These are phyloP conservation scores for Mallotus villosus DNA, from an alignment of 2,797 vertebrate genomes.

Conservation along the genomic window DNA sequence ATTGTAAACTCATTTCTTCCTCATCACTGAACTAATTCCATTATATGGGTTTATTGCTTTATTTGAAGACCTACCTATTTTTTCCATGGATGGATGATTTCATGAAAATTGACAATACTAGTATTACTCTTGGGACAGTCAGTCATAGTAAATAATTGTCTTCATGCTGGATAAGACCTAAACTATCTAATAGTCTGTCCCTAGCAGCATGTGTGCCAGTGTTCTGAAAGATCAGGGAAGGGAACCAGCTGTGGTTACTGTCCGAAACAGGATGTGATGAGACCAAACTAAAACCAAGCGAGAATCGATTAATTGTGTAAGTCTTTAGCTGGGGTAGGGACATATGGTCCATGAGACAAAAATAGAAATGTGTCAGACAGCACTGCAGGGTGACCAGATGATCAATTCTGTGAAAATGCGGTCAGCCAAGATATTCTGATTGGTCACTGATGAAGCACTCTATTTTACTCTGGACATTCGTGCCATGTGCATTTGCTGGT, in stretches of 20 bases:
- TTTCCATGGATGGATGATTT: conserved; percentile 28
- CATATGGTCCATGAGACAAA: conserved; percentile 48
- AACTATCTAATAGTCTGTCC: background rate
- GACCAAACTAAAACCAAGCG: conserved; percentile 59
- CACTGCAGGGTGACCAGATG: conserved; percentile 52
- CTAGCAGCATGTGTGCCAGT: conserved; percentile 2
- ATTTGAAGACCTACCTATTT: conserved; percentile 42
- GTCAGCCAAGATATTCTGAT: conserved; percentile 47
- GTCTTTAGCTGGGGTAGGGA: conserved; percentile 39
- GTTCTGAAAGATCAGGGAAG: conserved; percentile 28
- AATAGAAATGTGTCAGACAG: conserved; percentile 67
- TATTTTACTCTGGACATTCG: conserved; percentile 10
- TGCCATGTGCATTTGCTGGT: conserved; percentile 6
- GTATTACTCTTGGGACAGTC: conserved; percentile 33
- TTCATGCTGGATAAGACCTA: background rate
- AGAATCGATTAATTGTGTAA: conserved; percentile 61
- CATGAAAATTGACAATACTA: conserved; percentile 23
- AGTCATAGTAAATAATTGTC: conserved; percentile 18
- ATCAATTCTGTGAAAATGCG: conserved; percentile 29
- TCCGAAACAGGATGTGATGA: conserved; percentile 12
- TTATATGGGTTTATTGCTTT: conserved; percentile 62
- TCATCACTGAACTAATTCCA: conserved; percentile 51
- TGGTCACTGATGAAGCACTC: conserved; percentile 47
- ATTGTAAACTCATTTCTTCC: conserved; percentile 49
- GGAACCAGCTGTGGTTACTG: conserved; percentile 31